Percentiles rank a stretch among this genome's conserved stretches.
Evolutionary conservation across 2,113 vertebrate species (phyloP).

Genomic region (Solea solea): DNA sequence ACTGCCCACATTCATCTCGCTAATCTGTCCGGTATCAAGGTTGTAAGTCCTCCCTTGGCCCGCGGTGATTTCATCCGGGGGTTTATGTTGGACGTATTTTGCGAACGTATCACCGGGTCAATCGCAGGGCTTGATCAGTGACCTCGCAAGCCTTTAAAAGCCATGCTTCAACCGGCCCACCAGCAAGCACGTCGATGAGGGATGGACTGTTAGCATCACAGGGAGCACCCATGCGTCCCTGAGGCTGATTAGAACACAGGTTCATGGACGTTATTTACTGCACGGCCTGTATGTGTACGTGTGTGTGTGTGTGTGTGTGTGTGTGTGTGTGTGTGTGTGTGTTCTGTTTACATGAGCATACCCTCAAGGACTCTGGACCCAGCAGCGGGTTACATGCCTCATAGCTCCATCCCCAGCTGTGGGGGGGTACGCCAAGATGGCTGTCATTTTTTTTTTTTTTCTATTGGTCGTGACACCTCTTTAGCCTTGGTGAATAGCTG

Average conservation of each 20-base stretch:
- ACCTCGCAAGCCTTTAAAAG: constrained; percentile 49
- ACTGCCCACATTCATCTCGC: constrained; percentile 34
- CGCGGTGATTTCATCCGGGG: constrained; percentile 17
- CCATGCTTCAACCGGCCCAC: constrained; percentile 16
- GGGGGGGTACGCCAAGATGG: constrained; percentile 40
- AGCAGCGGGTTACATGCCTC: constrained; percentile 28
- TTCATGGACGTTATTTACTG: constrained; percentile 71
- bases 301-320: constrained; percentile 21
- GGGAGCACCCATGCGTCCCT: constrained; percentile 66
- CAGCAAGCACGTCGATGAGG: constrained; percentile 48
- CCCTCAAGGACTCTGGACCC: constrained; percentile 65
- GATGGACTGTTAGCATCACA: constrained; percentile 61
- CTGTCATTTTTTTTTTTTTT: constrained; percentile 57
- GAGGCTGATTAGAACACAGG: constrained; percentile 77
- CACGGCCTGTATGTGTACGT: constrained; percentile 3
- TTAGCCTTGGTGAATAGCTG: constrained; percentile 66
- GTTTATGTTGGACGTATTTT: constrained; percentile 50
- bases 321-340: constrained; percentile 18
- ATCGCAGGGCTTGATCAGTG: constrained; percentile 40
- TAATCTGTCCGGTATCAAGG: constrained; percentile 44
- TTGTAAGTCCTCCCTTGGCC: constrained; percentile 24
- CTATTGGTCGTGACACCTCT: constrained; percentile 59
- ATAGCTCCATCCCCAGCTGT: constrained; percentile 13
- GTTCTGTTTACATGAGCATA: constrained; percentile 43
- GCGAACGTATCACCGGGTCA: constrained; percentile 61